Conservation (phyloP, 1,140 invertebrate species). For the Diorhabda carinulata region DNA sequence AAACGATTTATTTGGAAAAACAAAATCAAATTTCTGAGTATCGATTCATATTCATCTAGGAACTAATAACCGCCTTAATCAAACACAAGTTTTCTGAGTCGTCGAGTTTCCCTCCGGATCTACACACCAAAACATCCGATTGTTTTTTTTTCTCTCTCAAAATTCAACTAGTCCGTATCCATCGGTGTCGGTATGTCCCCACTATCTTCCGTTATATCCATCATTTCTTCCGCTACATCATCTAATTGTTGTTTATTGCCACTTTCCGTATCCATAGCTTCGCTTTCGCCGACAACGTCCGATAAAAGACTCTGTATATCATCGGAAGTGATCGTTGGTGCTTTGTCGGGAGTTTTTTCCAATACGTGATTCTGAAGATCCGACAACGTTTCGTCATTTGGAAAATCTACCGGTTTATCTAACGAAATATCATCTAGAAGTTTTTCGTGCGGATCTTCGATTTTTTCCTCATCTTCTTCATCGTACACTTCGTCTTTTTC, state of each 20-base stretch:
- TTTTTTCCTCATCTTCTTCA: not conserved
- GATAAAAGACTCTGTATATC: constrained; percentile 14
- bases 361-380: not conserved
- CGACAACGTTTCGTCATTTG: not conserved
- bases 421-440: not conserved
- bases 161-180: not conserved
- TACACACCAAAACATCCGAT: too few relatives aligned
- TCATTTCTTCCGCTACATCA: constrained; percentile 3
- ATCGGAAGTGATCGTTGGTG: constrained; percentile 5
- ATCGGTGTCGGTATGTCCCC: not conserved
- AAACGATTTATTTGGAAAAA: too few relatives aligned
- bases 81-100: too few relatives aligned
- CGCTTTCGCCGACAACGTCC: constrained; percentile 9
- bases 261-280: not conserved
- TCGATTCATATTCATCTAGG: too few relatives aligned
- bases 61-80: too few relatives aligned
- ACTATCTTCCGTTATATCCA: not conserved
- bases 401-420: not conserved
- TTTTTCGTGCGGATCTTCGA: not conserved
- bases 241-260: not conserved
- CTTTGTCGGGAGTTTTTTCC: not conserved
- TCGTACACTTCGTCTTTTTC: not conserved
- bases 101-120: too few relatives aligned
- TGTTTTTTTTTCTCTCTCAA: too few relatives aligned
- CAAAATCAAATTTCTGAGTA: too few relatives aligned